phyloP scores from a whole-genome alignment of 1,140 invertebrate species.

The Drosophila serrata region DNA sequence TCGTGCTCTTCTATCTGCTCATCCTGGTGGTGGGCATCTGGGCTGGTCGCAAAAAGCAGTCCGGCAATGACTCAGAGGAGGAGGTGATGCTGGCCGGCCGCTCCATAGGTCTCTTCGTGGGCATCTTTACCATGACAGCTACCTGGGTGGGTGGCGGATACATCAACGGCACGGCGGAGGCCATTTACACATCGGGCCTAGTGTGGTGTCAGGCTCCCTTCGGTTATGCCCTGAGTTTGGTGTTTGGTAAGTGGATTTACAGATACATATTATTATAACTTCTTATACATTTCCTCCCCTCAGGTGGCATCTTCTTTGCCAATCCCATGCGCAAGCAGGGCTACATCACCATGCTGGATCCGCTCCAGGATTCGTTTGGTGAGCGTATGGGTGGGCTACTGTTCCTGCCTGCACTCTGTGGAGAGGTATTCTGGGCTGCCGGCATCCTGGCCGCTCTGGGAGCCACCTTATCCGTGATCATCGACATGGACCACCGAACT shows the following conservation, averaged over 20 bases:
- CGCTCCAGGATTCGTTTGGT: constrained; percentile 97
- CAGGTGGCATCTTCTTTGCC: constrained; percentile 98
- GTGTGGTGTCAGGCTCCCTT: constrained; percentile 99
- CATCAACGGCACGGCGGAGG: constrained; percentile 99
- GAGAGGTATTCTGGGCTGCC: constrained; percentile 99
- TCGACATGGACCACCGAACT: constrained; percentile 96
- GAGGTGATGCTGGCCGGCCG: constrained; percentile 98
- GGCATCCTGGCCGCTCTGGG: constrained; percentile 98
- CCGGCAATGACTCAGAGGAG: constrained; percentile 94
- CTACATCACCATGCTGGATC: constrained; percentile 99
- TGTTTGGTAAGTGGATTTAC: constrained; percentile 89
- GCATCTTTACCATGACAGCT: constrained; percentile 99
- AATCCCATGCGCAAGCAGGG: constrained; percentile 98
- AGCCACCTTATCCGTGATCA: constrained; percentile 97
- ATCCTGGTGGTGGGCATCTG: constrained; percentile 97
- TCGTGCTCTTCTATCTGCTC: constrained; percentile 96
- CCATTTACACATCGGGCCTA: constrained; percentile 95
- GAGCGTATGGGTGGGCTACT: constrained; percentile 98
- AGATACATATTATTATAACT: not conserved
- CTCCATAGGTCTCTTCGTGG: constrained; percentile 98
- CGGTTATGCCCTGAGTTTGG: constrained; percentile 97
- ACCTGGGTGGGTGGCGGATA: constrained; percentile 99
- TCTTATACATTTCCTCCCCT: constrained; percentile 1
- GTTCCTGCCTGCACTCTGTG: constrained; percentile 98
- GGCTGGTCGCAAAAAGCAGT: constrained; percentile 96